These are phyloP conservation scores for Pristionchus exspectatus DNA, from an alignment of 2,888 invertebrate genomes.

Conservation along the genomic window DNA sequence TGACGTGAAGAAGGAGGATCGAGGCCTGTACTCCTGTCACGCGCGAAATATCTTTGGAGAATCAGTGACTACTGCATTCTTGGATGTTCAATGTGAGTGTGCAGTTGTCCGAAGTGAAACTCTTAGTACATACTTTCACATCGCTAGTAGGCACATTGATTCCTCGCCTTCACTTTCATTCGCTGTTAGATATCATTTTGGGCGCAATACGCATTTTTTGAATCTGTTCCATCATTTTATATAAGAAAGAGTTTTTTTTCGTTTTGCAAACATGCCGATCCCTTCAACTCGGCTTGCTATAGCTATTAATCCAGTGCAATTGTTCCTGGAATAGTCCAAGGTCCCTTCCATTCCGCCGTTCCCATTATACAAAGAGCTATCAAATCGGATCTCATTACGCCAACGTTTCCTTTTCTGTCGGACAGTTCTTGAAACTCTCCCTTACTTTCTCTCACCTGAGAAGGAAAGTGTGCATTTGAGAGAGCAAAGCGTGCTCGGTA, in stretches of 20 bases:
- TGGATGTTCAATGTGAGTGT: slow-evolving; percentile 76
- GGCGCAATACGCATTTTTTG: too few species aligned
- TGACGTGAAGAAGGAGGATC: slow-evolving; percentile 70
- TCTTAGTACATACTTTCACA: too few species aligned
- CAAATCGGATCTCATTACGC: background rate
- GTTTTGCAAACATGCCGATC: background rate
- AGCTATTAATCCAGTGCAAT: background rate
- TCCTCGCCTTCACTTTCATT: too few species aligned
- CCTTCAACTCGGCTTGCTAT: background rate
- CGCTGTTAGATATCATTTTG: too few species aligned
- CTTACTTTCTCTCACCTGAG: background rate
- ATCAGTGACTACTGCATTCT: slow-evolving; percentile 66
- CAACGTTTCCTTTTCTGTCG: background rate
- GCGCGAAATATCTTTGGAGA: slow-evolving; percentile 70
- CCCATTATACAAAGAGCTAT: slow-evolving; percentile 13
- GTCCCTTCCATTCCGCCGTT: slow-evolving; percentile 6
- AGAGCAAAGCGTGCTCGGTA: background rate
- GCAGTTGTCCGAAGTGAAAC: too few species aligned
- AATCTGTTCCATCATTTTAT: too few species aligned
- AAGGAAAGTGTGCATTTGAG: background rate
- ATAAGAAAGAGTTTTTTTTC: too few species aligned
- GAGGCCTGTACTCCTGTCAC: slow-evolving; percentile 75
- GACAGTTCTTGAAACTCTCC: background rate
- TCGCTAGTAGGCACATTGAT: too few species aligned
- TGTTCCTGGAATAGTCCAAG: background rate